Base-by-base conservation (phyloP, 2,888 invertebrate genomes). In the Drosophila parthenogenetica region DNA sequence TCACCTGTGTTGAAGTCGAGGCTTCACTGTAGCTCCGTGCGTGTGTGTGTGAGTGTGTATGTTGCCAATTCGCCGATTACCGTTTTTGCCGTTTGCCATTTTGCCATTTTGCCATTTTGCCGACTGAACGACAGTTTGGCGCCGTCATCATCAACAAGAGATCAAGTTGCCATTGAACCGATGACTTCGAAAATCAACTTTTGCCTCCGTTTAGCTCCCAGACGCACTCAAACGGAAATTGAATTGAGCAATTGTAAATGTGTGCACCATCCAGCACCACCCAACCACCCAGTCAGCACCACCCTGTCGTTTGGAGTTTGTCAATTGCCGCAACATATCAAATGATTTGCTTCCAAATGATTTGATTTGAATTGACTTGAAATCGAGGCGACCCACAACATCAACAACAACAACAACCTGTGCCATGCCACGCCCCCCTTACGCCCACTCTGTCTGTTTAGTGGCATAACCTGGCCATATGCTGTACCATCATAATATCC, bases 261-360 rank as follows among this genome's bases (percentile, higher is more conserved):
- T 77, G 69, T 61, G 63, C 50, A 54, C 19, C 29, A 48, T 14
- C 13, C 25, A 14, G 43, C 1, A 11, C 16, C 48, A 32, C 29
- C 57, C 16, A 4, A 46, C 16, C 16, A 8, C 17, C 0, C 42
- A 7, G 32, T 19, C 14, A 29, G 4, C 17, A 3, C 13, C 42
- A 19, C 3, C 32, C 48, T 14, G 5, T 37, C 49, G 14, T 37
- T 32, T 19, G 39, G 73, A 76, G 88, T 89, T 90, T 89, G 79
- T 81, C 89, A 81, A 86, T 88, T 87, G 89, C 73, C 85, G 73
- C 78, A 84, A 80, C 88, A 88, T 90, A 89, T 90, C 83, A 87
- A 89, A 90, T 89, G 89, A 90, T 90, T 90, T 90, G 80, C 87
- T 90, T 90, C 90, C 90, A 85, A 90, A 82, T 90, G 90, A 90